phyloP scores from a whole-genome alignment of 2,888 invertebrate species.

The Buathra laborator region DNA sequence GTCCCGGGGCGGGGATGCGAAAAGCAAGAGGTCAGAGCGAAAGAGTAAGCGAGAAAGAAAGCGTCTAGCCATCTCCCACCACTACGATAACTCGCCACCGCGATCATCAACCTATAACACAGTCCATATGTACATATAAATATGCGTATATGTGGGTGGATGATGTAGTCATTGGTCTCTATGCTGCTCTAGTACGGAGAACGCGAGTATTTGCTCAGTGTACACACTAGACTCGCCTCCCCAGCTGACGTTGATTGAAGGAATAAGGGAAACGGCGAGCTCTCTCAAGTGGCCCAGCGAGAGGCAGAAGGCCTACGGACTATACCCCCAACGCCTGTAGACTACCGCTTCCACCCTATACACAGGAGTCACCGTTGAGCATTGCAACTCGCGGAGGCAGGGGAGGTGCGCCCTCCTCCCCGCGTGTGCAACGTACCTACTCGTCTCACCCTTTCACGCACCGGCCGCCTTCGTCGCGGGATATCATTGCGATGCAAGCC shows the following conservation, averaged over 20 bases:
- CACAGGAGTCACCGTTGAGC: slow-evolving; percentile 43
- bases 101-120: slow-evolving; percentile 36
- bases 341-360: slow-evolving; percentile 54
- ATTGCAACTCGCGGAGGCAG: slow-evolving; percentile 46
- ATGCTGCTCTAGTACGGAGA: slow-evolving; percentile 81
- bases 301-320: slow-evolving; percentile 57
- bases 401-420: slow-evolving; percentile 2
- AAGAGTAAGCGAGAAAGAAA: slow-evolving; percentile 62
- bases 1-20: slow-evolving; percentile 5
- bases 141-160: slow-evolving; percentile 71
- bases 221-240: slow-evolving; percentile 84
- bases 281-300: slow-evolving; percentile 79
- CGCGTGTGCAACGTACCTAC: slow-evolving; percentile 62
- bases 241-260: slow-evolving; percentile 85
- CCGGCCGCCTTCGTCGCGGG: slow-evolving; percentile 57
- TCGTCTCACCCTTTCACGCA: slow-evolving; percentile 62
- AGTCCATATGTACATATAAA: slow-evolving; percentile 45
- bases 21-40: slow-evolving; percentile 44
- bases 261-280: slow-evolving; percentile 84
- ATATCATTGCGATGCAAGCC: slow-evolving; percentile 63
- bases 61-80: slow-evolving; percentile 66
- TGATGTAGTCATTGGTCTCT: slow-evolving; percentile 84
- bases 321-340: slow-evolving; percentile 45
- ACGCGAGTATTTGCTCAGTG: slow-evolving; percentile 84
- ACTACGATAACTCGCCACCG: slow-evolving; percentile 60